A percentile compares a stretch with the other conserved stretches of the same genome.
Conservation (phyloP, 92 coral and sea anemone species). For the Zoanthus solanderi region DNA sequence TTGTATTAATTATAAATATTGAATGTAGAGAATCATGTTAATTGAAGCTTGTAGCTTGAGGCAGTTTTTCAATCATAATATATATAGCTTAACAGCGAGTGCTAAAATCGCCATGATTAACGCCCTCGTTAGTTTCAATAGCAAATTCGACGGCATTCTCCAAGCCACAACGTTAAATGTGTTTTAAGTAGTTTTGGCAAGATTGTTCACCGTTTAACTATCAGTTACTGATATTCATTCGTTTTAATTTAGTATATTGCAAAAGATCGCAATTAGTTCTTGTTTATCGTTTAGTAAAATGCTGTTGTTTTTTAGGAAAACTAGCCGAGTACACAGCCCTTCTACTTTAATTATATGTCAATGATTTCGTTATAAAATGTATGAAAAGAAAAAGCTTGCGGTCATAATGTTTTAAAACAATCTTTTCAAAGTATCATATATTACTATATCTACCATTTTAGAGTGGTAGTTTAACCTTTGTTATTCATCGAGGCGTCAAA, state of each 20-base stretch:
- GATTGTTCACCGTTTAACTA: too few relatives aligned
- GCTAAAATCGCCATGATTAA: conserved; percentile 11
- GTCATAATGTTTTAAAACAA: conserved; percentile 12
- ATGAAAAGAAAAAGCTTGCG: conserved; percentile 16
- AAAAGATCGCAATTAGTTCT: not conserved
- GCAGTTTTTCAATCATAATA: conserved; percentile 16
- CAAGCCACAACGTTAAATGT: too few relatives aligned
- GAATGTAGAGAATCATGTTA: conserved; percentile 16
- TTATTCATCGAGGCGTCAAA: conserved; percentile 18
- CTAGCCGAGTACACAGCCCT: not conserved
- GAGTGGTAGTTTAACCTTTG: not conserved
- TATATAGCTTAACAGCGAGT: conserved; percentile 23
- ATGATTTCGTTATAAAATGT: conserved; percentile 21
- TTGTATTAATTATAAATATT: conserved; percentile 13
- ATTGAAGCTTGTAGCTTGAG: conserved; percentile 42
- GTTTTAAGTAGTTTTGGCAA: too few relatives aligned
- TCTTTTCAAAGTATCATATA: conserved; percentile 15
- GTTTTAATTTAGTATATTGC: not conserved
- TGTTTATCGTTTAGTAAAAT: conserved; percentile 43
- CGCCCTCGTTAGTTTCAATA: not conserved
- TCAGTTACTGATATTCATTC: not conserved
- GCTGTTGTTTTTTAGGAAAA: conserved; percentile 2
- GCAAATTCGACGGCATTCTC: not conserved
- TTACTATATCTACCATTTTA: conserved; percentile 9
- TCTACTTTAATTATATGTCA: conserved; percentile 24